Base-by-base conservation (phyloP, 2,888 invertebrate species). In the Melipona beecheii region DNA sequence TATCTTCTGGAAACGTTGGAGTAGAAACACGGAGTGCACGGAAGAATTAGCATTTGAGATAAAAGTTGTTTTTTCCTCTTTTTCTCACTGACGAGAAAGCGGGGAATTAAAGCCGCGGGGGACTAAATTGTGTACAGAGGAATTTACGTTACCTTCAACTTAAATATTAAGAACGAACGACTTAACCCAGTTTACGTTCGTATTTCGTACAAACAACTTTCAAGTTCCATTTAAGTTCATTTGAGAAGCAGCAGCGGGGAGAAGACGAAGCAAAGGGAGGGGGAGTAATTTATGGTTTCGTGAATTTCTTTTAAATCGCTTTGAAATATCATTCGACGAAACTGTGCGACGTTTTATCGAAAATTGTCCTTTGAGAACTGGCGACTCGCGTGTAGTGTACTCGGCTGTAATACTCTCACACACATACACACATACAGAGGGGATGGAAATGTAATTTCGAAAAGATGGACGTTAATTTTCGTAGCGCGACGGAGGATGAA, bases 141-240 rank as follows among this genome's bases (percentile, higher is more conserved):
- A 60, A 36, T 60, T 72, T 60, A 49, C n/a, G 24, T 27, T 17
- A 17, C 43, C 21, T 21, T 72, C 27, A 24, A 24, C 36, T 72
- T 15, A 27, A 49, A 72, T 49, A 72, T 72, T 72, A 72, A 60
- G n/a, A 60, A 72, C 21, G 70, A 31, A 56, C 31, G 36, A 56
- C 43, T 71, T 71, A 71, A 56, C 70, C 70, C 56, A 56, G 36
- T 71, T 71, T 56, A 36, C 31, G 31, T 31, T 21, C 43, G 43
- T 43, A 43, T 56, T 43, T 56, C 70, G 19, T 71, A 43, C 56
- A 58, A 56, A 36, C 56, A 56, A n/a, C 56, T 31, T 54, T 17
- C 17, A 36, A 56, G 19, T 71, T 71, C 56, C 70, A n/a, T 50
- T 70, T 54, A 31, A 36, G 31, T 54, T 54, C n/a, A 54, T 70